These are phyloP conservation scores for Rhynchotus rufescens DNA, from an alignment of 2,797 vertebrate species.

Conservation along the genomic window DNA sequence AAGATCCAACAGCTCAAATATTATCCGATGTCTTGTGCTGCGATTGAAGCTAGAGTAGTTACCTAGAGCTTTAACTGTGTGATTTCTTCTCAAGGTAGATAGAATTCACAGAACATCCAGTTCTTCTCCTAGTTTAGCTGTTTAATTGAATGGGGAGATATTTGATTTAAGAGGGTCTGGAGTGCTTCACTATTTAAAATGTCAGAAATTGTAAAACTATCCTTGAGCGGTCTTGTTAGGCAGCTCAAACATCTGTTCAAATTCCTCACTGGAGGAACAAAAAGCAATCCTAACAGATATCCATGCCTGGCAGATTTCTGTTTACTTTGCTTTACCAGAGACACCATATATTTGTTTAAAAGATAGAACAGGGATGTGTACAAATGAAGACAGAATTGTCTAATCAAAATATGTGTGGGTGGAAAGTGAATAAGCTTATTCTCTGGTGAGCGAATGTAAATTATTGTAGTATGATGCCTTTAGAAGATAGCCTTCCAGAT, in stretches of 20 bases:
- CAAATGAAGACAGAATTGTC: not conserved
- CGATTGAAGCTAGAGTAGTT: not conserved
- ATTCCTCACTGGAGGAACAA: conserved; percentile 16
- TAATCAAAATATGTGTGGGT: not conserved
- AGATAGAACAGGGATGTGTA: not conserved
- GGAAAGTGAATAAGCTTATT: not conserved
- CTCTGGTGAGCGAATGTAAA: not conserved
- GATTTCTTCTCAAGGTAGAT: not conserved
- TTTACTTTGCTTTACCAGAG: conserved; percentile 23
- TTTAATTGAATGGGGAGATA: not conserved
- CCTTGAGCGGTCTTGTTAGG: conserved; percentile 29
- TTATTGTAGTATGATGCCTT: not conserved
- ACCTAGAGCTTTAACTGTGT: not conserved
- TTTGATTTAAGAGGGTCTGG: not conserved
- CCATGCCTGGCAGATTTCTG: not conserved
- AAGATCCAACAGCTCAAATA: not conserved
- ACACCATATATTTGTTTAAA: conserved; percentile 1
- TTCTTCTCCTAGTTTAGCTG: not conserved
- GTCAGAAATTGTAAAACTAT: not conserved
- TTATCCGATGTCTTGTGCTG: not conserved
- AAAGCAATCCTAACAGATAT: not conserved
- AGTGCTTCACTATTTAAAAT: conserved; percentile 13
- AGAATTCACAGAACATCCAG: not conserved
- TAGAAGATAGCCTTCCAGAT: conserved; percentile 7
- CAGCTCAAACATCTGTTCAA: not conserved